These are phyloP conservation scores for Drosophila borealis DNA, from an alignment of 2,888 invertebrate species.

Conservation along the genomic window DNA sequence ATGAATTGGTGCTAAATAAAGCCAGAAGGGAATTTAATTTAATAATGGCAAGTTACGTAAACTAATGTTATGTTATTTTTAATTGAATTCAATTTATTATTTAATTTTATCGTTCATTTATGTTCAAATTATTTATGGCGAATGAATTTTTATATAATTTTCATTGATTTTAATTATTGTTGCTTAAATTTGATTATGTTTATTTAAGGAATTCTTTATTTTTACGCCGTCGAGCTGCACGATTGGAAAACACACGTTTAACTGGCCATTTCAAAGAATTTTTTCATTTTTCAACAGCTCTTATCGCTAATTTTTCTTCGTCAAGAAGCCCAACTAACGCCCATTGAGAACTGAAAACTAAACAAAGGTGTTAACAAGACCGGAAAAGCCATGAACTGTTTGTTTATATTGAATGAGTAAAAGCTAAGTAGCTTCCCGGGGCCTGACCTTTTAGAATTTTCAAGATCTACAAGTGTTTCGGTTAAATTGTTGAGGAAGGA, in stretches of 20 bases:
- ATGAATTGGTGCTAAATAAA: background rate
- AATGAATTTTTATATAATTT: background rate
- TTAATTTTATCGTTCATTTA: background rate
- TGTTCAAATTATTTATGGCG: background rate
- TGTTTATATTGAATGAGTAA: constrained; percentile 1
- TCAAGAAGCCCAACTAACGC: constrained; percentile 57
- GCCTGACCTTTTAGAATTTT: constrained; percentile 7
- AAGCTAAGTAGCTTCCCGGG: constrained; percentile 23
- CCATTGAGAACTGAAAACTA: constrained; percentile 58
- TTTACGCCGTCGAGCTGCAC: constrained; percentile 38
- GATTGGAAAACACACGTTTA: constrained; percentile 28
- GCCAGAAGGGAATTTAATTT: background rate
- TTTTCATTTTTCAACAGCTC: constrained; percentile 52
- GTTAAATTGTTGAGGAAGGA: background rate
- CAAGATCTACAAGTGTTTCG: constrained; percentile 10
- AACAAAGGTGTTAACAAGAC: constrained; percentile 24
- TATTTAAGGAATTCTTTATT: background rate
- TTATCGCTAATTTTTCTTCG: constrained; percentile 48
- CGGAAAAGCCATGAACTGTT: constrained; percentile 8
- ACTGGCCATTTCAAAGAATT: constrained; percentile 43
- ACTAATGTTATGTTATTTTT: background rate
- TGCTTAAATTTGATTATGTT: background rate
- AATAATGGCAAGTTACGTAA: background rate
- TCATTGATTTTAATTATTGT: background rate
- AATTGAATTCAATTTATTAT: background rate